These are phyloP conservation scores for Calvadosia cruxmelitensis DNA, from an alignment of 30 jellyfish, hydroid and myxozoan species.

Conservation along the genomic window DNA sequence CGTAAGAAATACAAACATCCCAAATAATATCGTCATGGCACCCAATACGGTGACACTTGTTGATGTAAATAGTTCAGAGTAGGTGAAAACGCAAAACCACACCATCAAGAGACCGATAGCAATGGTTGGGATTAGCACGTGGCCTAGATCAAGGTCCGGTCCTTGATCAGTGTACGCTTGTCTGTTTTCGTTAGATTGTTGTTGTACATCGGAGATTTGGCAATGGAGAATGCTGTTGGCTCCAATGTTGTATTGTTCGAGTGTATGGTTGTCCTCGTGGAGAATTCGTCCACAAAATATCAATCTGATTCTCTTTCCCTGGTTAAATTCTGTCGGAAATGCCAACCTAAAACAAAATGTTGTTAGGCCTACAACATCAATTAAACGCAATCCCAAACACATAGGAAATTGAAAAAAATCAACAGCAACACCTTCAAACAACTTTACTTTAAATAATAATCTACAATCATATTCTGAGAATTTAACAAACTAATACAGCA, in stretches of 20 bases:
- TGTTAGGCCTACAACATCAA: no score
- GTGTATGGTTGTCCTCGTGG: slow-evolving; percentile 27
- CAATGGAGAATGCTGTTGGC: slow-evolving; percentile 47
- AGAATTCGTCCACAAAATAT: slow-evolving; percentile 53
- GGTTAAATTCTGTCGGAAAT: slow-evolving; percentile 23
- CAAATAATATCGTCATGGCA: slow-evolving; percentile 16
- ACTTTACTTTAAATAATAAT: no score
- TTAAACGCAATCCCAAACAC: no score
- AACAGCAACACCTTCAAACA: no score
- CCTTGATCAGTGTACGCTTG: background rate
- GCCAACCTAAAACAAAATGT: slow-evolving; percentile 20
- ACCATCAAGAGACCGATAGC: slow-evolving; percentile 20
- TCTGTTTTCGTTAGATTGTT: background rate
- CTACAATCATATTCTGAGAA: no score
- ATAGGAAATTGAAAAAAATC: no score
- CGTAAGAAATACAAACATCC: slow-evolving; percentile 18
- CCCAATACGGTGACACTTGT: slow-evolving; percentile 23
- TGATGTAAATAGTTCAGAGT: slow-evolving; percentile 33
- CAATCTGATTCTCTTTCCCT: slow-evolving; percentile 37
- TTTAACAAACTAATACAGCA: no score
- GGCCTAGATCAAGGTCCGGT: slow-evolving; percentile 34
- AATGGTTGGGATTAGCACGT: slow-evolving; percentile 26
- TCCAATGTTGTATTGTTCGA: slow-evolving; percentile 24
- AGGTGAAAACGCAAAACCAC: slow-evolving; percentile 33
- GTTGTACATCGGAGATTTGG: slow-evolving; percentile 40